Percentiles rank a stretch among this genome's conserved stretches.
phyloP scores from a whole-genome alignment of 2,797 vertebrate genomes.

The Acropternis orthonyx region DNA sequence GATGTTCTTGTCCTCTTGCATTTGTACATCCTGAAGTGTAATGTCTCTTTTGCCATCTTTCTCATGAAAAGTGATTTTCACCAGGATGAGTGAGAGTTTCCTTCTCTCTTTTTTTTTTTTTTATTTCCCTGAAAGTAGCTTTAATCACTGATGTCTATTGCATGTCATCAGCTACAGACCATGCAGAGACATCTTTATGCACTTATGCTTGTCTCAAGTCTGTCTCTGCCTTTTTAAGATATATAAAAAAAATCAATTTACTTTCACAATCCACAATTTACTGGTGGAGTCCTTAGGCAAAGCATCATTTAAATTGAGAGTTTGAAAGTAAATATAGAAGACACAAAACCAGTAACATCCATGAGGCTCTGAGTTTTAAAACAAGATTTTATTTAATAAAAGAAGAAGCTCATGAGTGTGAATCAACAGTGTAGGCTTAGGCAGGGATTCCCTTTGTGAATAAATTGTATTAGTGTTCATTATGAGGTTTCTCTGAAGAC shows the following conservation, averaged over 20 bases:
- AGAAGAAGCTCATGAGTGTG: neutral
- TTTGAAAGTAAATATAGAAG: neutral
- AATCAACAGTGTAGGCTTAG: neutral
- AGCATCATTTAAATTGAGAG: neutral
- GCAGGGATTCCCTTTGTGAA: neutral
- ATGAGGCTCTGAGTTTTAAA: neutral
- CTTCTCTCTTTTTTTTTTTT: neutral
- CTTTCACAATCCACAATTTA: neutral
- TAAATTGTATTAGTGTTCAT: neutral
- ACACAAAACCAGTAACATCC: neutral
- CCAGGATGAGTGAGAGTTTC: neutral
- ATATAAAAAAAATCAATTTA: neutral
- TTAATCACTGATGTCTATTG: neutral
- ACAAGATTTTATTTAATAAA: neutral
- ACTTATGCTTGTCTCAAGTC: neutral
- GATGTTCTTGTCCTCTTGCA: fast-evolving
- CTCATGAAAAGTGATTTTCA: neutral
- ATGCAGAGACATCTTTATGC: neutral
- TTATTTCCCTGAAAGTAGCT: neutral
- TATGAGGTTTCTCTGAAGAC: neutral
- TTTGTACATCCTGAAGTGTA: neutral
- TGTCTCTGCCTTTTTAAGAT: neutral
- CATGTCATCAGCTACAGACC: neutral
- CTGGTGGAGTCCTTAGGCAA: neutral
- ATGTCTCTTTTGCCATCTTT: neutral